Evolutionary conservation across 2,888 invertebrate genomes (phyloP).

Genomic region (Sphinx pinastri): DNA sequence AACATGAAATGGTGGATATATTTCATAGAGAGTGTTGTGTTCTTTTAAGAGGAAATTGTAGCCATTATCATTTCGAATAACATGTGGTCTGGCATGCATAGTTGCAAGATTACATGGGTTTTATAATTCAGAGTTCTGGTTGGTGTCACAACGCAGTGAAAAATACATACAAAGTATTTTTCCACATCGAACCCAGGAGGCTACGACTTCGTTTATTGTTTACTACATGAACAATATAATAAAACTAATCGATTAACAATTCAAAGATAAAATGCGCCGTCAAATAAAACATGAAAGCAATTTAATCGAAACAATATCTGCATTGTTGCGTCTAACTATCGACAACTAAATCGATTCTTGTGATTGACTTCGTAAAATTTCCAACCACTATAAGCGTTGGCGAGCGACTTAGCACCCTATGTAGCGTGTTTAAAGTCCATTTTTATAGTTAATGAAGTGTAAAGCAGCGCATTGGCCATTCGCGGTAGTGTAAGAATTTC

Average conservation of each 20-base stretch:
- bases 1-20: no score
- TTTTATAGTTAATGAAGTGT: slow-evolving; percentile 32
- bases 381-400: not conserved
- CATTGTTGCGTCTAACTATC: slow-evolving; percentile 43
- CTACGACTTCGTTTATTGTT: no score
- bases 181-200: no score
- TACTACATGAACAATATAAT: not conserved
- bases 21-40: no score
- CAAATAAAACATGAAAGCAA: slow-evolving; percentile 39
- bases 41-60: no score
- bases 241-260: not conserved
- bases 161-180: no score
- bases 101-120: no score
- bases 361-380: slow-evolving; percentile 47
- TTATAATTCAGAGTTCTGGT: no score
- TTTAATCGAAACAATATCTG: slow-evolving; percentile 39
- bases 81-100: no score
- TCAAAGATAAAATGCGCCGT: not conserved
- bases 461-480: slow-evolving; percentile 46
- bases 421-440: slow-evolving; percentile 29
- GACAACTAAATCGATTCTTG: slow-evolving; percentile 57
- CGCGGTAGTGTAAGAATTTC: slow-evolving; percentile 54
- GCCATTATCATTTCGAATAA: no score
- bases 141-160: no score
- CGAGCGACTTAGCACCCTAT: not conserved